These are phyloP conservation scores for Dryadula phaetusa DNA, from an alignment of 2,888 invertebrate species.

Conservation along the genomic window DNA sequence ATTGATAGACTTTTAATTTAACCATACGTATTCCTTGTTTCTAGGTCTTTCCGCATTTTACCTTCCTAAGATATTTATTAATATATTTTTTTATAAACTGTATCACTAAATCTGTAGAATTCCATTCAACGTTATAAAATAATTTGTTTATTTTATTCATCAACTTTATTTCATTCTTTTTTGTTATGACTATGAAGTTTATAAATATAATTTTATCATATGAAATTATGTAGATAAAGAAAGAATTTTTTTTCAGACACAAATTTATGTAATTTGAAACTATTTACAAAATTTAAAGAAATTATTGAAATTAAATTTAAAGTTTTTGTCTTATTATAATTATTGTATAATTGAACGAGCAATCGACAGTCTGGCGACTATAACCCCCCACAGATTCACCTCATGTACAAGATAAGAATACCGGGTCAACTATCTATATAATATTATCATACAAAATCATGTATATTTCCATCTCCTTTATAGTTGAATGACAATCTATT, in stretches of 20 bases:
- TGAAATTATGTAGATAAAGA: background rate
- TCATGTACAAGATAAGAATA: conserved; percentile 68
- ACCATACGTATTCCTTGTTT: conserved; percentile 6
- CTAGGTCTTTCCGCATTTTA: conserved; percentile 22
- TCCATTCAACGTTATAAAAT: conserved; percentile 7
- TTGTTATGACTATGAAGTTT: background rate
- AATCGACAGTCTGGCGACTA: conserved; percentile 24
- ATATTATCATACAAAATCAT: conserved; percentile 55
- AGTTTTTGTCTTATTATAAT: conserved; percentile 35
- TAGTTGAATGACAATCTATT: background rate
- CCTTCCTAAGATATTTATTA: background rate
- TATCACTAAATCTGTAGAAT: background rate
- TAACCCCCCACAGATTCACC: conserved; percentile 77
- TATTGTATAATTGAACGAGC: conserved; percentile 29
- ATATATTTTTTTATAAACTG: background rate
- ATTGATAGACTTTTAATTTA: conserved; percentile 1
- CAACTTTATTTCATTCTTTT: background rate
- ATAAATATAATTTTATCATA: background rate
- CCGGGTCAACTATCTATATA: conserved; percentile 61
- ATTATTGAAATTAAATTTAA: background rate
- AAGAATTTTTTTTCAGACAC: background rate
- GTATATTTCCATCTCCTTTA: conserved; percentile 56
- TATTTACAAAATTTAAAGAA: background rate
- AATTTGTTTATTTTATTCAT: conserved; percentile 1
- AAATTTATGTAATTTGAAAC: background rate